Base-by-base conservation (phyloP, 2,797 vertebrate genomes). In the Scyliorhinus canicula region DNA sequence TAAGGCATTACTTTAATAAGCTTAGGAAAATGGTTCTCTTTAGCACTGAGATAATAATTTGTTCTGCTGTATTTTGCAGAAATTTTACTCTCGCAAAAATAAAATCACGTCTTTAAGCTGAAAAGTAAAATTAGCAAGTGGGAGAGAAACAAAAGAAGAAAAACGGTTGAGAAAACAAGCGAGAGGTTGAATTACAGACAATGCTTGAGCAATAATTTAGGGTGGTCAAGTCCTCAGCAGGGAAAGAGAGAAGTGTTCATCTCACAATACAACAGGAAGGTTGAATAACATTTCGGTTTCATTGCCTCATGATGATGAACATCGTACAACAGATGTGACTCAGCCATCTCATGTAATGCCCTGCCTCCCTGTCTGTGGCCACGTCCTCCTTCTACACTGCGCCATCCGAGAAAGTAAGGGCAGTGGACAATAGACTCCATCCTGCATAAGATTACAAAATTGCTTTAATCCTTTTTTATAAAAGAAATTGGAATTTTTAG, bases 191-290 rank as follows among this genome's bases (percentile, higher is more conserved):
- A 91, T 63, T 50, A 24, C n/a, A 63, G 57, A 35, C 19, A 40
- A 40, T 6, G 9, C n/a, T 91, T 63, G 19, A 91, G 88, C 40
- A 65, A 65, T 65, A 88, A 2, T 4, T 19, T n/a, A n/a, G 85
- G 85, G 16, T 60, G n/a, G 19, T 21, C 44, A 40, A 44, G 60
- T 91, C 88, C 60, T 3, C 9, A 21, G 57, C 65, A 91, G 60
- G 65, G 88, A 44, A 91, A 91, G 55, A 90, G 88, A 65, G 57
- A 65, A 63, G 57, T 91, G 24, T 63, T 44, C 3, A 88, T 91
- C 88, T 91, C 24, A 60, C 88, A 65, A 91, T 65, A 44, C n/a
- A 12, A 91, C 60, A 91, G 88, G 88, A 91, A 91, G n/a, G n/a
- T 91, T 91, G 88, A 65, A 65, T 28, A 91, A 91, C 2, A 26